Conservation (phyloP, 2,888 invertebrate genomes). For the Eustalomyia histrio region DNA sequence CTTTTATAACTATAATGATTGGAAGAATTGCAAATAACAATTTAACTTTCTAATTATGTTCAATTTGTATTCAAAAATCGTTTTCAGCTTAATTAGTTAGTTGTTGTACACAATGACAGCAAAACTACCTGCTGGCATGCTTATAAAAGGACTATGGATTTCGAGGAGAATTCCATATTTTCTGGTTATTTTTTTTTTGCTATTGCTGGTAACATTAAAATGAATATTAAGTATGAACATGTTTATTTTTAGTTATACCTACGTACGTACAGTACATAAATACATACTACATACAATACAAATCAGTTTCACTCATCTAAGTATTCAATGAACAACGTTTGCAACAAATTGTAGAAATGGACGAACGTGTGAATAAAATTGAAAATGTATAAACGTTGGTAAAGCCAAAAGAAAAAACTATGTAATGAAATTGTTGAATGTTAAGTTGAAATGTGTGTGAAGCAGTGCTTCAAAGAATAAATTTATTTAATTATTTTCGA, state of each 20-base stretch:
- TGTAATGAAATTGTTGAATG: conserved; percentile 26
- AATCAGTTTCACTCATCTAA: conserved; percentile 11
- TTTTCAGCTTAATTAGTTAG: conserved; percentile 43
- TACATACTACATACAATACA: background rate
- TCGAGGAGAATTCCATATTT: conserved; percentile 15
- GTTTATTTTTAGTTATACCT: too few relatives aligned
- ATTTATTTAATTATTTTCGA: background rate
- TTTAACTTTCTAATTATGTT: conserved; percentile 34
- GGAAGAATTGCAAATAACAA: conserved; percentile 30
- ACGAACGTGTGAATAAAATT: conserved; percentile 59
- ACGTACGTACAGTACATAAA: too few relatives aligned
- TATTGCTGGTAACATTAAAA: conserved; percentile 51
- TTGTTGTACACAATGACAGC: conserved; percentile 17
- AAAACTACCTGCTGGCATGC: conserved; percentile 34
- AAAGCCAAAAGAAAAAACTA: background rate
- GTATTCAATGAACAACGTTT: conserved; percentile 41
- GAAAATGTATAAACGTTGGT: conserved; percentile 27
- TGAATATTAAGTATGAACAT: conserved; percentile 23
- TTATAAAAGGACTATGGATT: conserved; percentile 14
- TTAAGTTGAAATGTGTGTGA: background rate
- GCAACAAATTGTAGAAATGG: conserved; percentile 53
- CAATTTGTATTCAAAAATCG: conserved; percentile 43
- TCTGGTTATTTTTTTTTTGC: conserved; percentile 15
- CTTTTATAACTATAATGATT: background rate
- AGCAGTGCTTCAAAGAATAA: background rate